Evolutionary conservation across 1,140 invertebrate species (phyloP), one percentile per base, ranked within the genome.

Genomic region (Calliopsis andreniformis): DNA sequence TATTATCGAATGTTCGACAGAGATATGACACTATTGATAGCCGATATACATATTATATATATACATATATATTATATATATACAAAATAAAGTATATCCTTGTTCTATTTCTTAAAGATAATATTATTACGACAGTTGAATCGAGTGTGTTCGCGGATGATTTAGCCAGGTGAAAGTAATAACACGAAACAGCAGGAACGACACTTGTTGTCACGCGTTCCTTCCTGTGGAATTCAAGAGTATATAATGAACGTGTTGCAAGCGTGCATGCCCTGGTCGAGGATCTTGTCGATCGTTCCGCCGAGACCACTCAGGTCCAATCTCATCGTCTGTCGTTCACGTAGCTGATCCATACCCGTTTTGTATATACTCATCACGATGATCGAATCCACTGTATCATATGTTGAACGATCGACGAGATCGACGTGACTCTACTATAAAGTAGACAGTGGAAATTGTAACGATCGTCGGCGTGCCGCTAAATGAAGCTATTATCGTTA

Each of bases 61-160:
- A 77, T 71, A 76, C 30, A 68, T 76, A 77, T 63, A 63, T 77
- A 77, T 62, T 77, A 77, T 68, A 76, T 73, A 76, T 87, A 84
- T 84, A 82, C 83, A 87, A 83, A 85, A 84, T 79, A 71, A 83
- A 85, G 85, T 87, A 84, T 85, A 86, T 82, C 77, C 79, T 85
- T 88, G 87, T 88, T 89, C 83, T 88, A 83, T 85, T 89, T 89
- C 85, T 84, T 82, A 84, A 83, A 76, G 56, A 73, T 66, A 66
- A 83, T 86, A 82, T 83, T 87, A 84, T 84, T 87, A 82, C 43
- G 66, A 87, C 81, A 87, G 79, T 84, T 87, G 79, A 85, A 70
- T 58, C 39, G 56, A 80, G 49, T 86, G 77, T 73, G 61, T 87
- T 78, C 68, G 61, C 39, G 45, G 53, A 70, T 47, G 77, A 79